Percentiles rank a stretch among this genome's conserved stretches.
Conservation (phyloP, 2,797 vertebrate species). For the Lycodopsis pacificus region DNA sequence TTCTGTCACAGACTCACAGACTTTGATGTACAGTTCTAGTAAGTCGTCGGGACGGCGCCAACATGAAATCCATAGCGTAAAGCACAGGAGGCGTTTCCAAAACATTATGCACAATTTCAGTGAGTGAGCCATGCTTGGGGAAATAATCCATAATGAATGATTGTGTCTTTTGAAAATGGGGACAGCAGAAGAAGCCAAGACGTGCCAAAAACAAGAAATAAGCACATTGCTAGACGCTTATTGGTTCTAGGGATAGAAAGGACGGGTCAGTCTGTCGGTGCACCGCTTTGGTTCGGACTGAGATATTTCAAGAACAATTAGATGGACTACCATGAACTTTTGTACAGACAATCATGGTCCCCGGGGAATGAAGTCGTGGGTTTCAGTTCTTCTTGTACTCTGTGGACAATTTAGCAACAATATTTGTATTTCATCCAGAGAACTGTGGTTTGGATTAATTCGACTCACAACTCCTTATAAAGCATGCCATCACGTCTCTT, state of each 20-base stretch:
- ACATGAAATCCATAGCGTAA: constrained; percentile 40
- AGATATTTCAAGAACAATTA: neutral
- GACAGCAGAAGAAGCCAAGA: constrained; percentile 27
- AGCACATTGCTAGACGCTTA: neutral
- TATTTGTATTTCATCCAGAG: neutral
- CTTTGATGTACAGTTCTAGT: constrained; percentile 55
- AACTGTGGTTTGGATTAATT: neutral
- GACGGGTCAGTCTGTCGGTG: neutral
- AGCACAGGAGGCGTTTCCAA: constrained; percentile 38
- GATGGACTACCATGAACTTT: neutral
- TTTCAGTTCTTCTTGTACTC: neutral
- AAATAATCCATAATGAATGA: constrained; percentile 63
- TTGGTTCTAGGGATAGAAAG: neutral
- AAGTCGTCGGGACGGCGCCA: constrained; percentile 38
- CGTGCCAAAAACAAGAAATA: constrained; percentile 33
- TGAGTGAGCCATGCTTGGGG: constrained; percentile 41
- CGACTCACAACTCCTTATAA: neutral
- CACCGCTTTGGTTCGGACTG: neutral
- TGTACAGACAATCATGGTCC: neutral
- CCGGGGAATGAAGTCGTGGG: neutral
- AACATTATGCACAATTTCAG: constrained; percentile 39
- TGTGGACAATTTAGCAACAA: neutral
- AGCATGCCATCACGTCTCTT: neutral
- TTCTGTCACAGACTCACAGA: constrained; percentile 42
- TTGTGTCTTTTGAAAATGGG: constrained; percentile 49